Conservation (phyloP, 2,113 vertebrate species). For the Misgurnus mizolepis region DNA sequence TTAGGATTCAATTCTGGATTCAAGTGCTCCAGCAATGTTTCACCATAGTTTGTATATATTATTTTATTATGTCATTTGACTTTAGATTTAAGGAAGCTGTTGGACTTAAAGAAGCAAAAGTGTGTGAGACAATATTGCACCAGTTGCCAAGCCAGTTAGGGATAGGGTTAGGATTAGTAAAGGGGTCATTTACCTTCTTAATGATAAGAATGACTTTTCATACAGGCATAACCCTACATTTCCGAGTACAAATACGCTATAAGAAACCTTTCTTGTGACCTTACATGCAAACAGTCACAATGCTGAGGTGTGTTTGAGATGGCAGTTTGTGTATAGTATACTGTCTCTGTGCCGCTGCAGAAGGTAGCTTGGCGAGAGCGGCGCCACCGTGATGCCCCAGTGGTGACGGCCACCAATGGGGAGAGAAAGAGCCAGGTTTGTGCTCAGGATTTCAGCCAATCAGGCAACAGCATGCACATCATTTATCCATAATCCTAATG, state of each 20-base stretch:
- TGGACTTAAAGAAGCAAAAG: too few species aligned
- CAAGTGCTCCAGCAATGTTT: too few species aligned
- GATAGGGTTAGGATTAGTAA: too few species aligned
- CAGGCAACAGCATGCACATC: constrained; percentile 2
- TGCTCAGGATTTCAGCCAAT: constrained; percentile 60
- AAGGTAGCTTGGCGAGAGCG: constrained; percentile 79
- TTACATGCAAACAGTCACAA: neutral
- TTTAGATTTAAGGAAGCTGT: too few species aligned
- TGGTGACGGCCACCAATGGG: constrained; percentile 77
- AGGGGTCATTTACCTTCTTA: too few species aligned
- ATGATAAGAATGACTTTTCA: neutral
- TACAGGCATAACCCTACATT: neutral
- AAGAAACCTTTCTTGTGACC: neutral
- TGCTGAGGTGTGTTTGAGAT: constrained; percentile 1
- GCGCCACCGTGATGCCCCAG: constrained; percentile 71
- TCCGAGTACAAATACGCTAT: neutral
- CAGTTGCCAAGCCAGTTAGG: too few species aligned
- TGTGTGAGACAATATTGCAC: too few species aligned
- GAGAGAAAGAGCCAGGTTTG: constrained; percentile 88
- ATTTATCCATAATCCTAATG: neutral
- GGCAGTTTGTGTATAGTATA: constrained; percentile 1
- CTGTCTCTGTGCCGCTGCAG: constrained; percentile 69
- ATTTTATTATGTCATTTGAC: too few species aligned
- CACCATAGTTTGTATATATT: too few species aligned
- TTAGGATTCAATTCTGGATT: too few species aligned